Evolutionary conservation across 2,797 vertebrate genomes (phyloP), one percentile per base, ranked within the genome.

Genomic region (Sarcophilus harrisii): DNA sequence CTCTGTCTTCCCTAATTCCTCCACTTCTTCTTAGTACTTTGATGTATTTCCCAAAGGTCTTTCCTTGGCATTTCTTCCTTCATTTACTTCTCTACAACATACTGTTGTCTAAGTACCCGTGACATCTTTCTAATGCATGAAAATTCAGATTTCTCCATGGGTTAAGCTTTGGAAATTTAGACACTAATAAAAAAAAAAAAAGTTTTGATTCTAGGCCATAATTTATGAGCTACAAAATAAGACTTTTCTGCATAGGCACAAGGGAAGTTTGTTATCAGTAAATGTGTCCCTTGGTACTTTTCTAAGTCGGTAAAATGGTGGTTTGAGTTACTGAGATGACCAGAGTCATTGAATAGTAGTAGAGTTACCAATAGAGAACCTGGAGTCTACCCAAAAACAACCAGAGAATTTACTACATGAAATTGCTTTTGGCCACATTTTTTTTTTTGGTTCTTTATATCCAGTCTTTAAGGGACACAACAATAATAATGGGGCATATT

Each of bases 161-260:
- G 91, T 95, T 94, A 9, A 10, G 1, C 93, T 94, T 97, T 87
- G 28, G 92, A 95, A 95, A 91, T 30, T 92, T 49, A 89, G 28
- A 11, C 73, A 57, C 90, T 93, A 90, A 18, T 38, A 45, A 95
- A 93, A 92, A n/a, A 93, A 92, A n/a, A n/a, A 92, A 92, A 92
- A 93, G 57, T 58, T 90, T 93, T 30, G 0, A 93, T 91, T 90
- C 62, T 92, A 0, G 89, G 92, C 93, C 90, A 59, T 93, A 52
- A 5, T 95, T 91, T 66, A n/a, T 92, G 32, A 14, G 55, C 57
- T 90, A 52, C 52, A 87, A 1, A 21, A 54, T 52, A 55, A 59
- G 89, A 1, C 90, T 81, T 94, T 96, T 93, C 91, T 93, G 38
- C 92, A 38, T 10, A 8, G 87, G 91, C 91, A 90, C 32, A 92